Base-by-base conservation (phyloP, 2,888 invertebrate species). In the Saturnia japonica region DNA sequence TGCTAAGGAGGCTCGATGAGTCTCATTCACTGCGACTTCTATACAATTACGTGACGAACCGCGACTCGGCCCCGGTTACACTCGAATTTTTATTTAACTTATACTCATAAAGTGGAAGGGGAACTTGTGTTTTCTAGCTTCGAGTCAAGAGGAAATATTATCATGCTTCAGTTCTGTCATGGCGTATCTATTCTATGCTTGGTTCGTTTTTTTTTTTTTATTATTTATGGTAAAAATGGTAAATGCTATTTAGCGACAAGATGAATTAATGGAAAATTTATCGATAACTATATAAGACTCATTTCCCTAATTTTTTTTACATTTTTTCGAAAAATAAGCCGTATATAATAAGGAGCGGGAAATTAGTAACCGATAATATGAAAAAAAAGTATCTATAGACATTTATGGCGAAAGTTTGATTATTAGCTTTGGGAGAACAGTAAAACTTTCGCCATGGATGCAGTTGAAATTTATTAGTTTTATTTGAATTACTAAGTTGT, bases 1-100 rank as follows among this genome's bases (percentile, higher is more conserved):
- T 68, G 97, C 97, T 79, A 98, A 97, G 94, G 98, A 98, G 86
- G 96, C 96, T 81, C 96, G 97, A 95, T 97, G 96, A 96, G 95
- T 66, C 81, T 42, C 66, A 67, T 51, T 69, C 28, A 67, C 51
- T 42, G 22, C 16, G 40, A 47, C 54, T 40, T 14, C 6, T 25
- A 28, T 25, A 60, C 57, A 14, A 14, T 14, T 25, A 12, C 6
- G 28, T 28, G 57, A 60, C 57, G 57, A 60, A 60, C 57, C 28
- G 57, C 57, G 57, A 28, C 57, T 28, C 40, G 0, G 54, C 22
- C 42, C 66, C 8, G 25, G 22, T 40, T 47, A 34, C 25, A 40
- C 43, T 60, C 43, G 25, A 28, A 25, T 60, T 40, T 60, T n/a
- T 22, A 28, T 42, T 57, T 34, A 16, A 47, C 51, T 4, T 42